phyloP scores from a whole-genome alignment of 35 echinoderm and acorn worm genomes.

The Diadema setosum region DNA sequence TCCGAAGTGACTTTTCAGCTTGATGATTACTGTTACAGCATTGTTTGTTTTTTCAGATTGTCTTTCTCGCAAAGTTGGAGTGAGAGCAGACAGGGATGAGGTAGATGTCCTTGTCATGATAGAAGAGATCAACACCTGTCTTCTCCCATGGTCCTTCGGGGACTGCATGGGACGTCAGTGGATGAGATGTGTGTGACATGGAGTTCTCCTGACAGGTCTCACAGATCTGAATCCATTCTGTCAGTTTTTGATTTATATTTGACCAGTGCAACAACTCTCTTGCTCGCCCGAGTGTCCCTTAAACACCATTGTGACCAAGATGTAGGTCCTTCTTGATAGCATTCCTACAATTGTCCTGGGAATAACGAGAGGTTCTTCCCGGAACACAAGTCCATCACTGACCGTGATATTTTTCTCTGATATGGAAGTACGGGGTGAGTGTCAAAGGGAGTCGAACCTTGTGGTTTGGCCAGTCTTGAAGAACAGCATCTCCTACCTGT shows the following conservation, averaged over 20 bases:
- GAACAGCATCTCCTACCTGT: background rate
- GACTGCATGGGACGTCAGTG: constrained; percentile 1
- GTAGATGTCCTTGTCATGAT: background rate
- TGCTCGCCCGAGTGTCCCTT: background rate
- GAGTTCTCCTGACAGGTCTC: constrained; percentile 6
- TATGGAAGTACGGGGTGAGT: background rate
- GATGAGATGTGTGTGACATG: background rate
- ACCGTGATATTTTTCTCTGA: constrained; percentile 12
- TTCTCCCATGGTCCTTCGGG: constrained; percentile 27
- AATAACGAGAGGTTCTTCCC: constrained; percentile 11
- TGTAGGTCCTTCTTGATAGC: background rate
- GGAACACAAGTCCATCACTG: constrained; percentile 31
- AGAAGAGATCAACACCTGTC: background rate
- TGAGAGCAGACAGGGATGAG: background rate
- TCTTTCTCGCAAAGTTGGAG: background rate
- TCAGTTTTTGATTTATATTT: background rate
- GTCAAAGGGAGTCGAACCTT: background rate
- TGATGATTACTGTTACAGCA: background rate
- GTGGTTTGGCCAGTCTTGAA: constrained; percentile 38
- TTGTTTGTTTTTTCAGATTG: background rate
- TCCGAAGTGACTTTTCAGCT: constrained; percentile 45
- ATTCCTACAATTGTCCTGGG: background rate
- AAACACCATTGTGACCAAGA: constrained; percentile 21
- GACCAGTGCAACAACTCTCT: constrained; percentile 28
- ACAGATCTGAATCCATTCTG: constrained; percentile 10